Percentiles rank a stretch among this genome's conserved stretches.
phyloP scores from a whole-genome alignment of 2,888 invertebrate genomes.

The Cataglyphis albicans region DNA sequence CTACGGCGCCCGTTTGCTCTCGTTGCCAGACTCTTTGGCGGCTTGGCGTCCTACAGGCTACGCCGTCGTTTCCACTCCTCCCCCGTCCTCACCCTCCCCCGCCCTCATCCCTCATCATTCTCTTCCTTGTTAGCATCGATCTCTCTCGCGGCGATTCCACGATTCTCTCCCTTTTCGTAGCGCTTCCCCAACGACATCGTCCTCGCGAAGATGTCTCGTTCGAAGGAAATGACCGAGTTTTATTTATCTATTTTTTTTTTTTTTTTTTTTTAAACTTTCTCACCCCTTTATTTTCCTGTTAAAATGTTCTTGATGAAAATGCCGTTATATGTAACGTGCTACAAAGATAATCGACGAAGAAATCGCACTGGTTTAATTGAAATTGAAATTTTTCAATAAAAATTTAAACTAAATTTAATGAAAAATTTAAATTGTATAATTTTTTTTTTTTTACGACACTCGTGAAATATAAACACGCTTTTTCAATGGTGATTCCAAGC shows the following conservation, averaged over 20 bases:
- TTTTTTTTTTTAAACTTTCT: too few species aligned
- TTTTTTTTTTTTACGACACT: too few species aligned
- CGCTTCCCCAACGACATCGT: conserved; percentile 10
- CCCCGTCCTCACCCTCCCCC: background rate
- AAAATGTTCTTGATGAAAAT: background rate
- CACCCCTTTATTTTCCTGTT: background rate
- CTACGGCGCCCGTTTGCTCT: conserved; percentile 80
- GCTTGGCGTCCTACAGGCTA: conserved; percentile 83
- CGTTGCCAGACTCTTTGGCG: conserved; percentile 85
- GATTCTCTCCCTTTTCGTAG: background rate
- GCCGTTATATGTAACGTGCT: background rate
- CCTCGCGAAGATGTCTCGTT: conserved; percentile 23
- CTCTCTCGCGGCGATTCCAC: conserved; percentile 20
- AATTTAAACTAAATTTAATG: background rate
- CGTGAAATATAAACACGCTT: background rate
- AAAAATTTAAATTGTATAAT: background rate
- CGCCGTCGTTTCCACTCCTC: conserved; percentile 41
- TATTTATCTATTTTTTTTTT: background rate
- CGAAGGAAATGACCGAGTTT: background rate
- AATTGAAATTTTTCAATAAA: background rate
- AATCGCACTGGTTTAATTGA: background rate
- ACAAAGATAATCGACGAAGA: background rate
- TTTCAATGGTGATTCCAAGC: background rate
- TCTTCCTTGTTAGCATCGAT: conserved; percentile 32
- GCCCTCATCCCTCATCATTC: conserved; percentile 13